phyloP scores from a whole-genome alignment of 1,140 invertebrate genomes.

The Oryzaephilus surinamensis region DNA sequence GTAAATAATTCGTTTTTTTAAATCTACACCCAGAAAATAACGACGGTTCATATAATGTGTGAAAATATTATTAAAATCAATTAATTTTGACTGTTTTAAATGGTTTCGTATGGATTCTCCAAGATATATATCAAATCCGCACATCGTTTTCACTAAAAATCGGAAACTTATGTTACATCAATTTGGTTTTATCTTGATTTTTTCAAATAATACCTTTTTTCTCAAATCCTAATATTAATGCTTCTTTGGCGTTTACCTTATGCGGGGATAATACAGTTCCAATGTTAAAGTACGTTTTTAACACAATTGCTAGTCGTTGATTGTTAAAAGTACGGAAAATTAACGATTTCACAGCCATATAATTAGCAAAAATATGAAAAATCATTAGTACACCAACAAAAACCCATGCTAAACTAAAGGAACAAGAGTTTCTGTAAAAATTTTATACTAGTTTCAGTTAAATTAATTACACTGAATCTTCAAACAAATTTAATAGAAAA shows the following conservation, averaged over 20 bases:
- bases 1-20: constrained; percentile 36
- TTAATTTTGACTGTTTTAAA: constrained; percentile 31
- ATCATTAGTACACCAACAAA: constrained; percentile 63
- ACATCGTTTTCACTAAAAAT: constrained; percentile 38
- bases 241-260: constrained; percentile 47
- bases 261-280: constrained; percentile 39
- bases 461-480: constrained; percentile 39
- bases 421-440: neutral
- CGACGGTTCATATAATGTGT: constrained; percentile 35
- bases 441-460: neutral
- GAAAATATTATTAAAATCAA: constrained; percentile 32
- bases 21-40: constrained; percentile 41
- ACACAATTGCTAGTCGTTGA: constrained; percentile 59
- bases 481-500: constrained; percentile 59
- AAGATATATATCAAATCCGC: constrained; percentile 42
- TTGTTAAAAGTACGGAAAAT: constrained; percentile 71
- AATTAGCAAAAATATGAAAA: constrained; percentile 79
- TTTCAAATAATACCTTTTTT: too few relatives aligned
- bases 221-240: constrained; percentile 44
- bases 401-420: constrained; percentile 49
- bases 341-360: constrained; percentile 64
- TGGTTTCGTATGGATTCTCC: constrained; percentile 43
- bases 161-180: too few relatives aligned
- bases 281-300: too few relatives aligned
- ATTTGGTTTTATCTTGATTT: too few relatives aligned